Conservation (phyloP, 2,113 vertebrate species). For the Mesembrinibis cayennensis region DNA sequence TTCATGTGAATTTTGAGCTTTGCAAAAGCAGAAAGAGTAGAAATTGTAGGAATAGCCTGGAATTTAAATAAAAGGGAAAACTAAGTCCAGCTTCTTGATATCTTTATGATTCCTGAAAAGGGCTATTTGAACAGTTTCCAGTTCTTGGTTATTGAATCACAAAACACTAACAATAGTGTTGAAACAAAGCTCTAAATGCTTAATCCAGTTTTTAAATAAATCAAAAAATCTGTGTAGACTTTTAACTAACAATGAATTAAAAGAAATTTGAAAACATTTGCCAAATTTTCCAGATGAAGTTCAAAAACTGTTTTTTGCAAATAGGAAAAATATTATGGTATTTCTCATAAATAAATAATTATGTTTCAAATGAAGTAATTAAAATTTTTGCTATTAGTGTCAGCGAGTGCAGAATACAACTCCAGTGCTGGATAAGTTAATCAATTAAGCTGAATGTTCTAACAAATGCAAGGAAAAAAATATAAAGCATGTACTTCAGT, state of each 20-base stretch:
- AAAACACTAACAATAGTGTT: neutral
- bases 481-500: neutral
- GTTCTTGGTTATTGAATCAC: neutral
- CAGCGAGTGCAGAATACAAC: neutral
- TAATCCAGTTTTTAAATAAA: neutral
- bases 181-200: neutral
- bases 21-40: neutral
- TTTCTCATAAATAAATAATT: neutral
- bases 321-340: neutral
- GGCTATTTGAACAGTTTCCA: neutral
- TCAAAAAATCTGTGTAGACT: neutral
- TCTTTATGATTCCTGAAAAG: neutral
- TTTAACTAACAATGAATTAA: neutral
- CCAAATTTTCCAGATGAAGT: neutral
- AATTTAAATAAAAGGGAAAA: neutral
- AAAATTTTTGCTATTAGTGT: neutral
- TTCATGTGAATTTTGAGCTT: neutral
- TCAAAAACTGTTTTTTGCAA: neutral
- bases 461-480: neutral
- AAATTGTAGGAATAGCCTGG: neutral
- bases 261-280: neutral
- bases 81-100: neutral
- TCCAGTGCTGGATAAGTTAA: neutral
- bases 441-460: neutral
- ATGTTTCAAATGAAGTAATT: neutral